Evolutionary conservation across 2,888 invertebrate species (phyloP), one percentile per base, ranked within the genome.

Genomic region (Tachina lurida): DNA sequence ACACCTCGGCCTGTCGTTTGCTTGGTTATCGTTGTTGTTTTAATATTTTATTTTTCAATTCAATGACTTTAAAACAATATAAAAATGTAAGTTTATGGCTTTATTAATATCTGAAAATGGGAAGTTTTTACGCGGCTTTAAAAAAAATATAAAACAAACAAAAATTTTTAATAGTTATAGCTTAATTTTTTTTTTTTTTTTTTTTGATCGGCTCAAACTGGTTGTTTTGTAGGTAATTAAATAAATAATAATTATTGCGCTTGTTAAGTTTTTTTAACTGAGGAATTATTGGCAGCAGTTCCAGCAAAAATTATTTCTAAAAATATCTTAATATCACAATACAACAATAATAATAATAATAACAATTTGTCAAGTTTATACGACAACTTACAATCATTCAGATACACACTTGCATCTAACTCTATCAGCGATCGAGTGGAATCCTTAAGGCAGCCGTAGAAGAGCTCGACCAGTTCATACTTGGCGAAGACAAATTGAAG

Each of bases 61-160:
- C 75, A 83, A 75, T 65, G 76, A 65, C 49, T 76, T 58, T 58
- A 62, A 71, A 83, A 65, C 63, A 76, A 77, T 52, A 71, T 65
- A 70, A 65, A 43, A 65, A 43, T 73, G 60, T 31, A 83, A 62
- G 13, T 83, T 86, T 83, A 86, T 79, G 71, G 17, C 86, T 86
- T 83, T 76, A 86, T 86, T 79, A 83, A 83, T 56, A 10, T 22
- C 9, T 12, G 41, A 49, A 43, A 60, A 62, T 39, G 17, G 45
- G 15, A 47, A 45, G 8, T 10, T 45, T 67, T 47, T 67, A 56
- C 19, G 49, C n/a, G 43, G 45, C 9, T n/a, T 31, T 43, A 9
- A 22, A n/a, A 43, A 31, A 43, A 22, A 49, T 39, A 10, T 2
- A 15, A n/a, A 39, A 56, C 13, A 17, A 22, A 47, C 19, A 10